Evolutionary conservation across 2,797 vertebrate species (phyloP).

Genomic region (Lutjanus campechanus): DNA sequence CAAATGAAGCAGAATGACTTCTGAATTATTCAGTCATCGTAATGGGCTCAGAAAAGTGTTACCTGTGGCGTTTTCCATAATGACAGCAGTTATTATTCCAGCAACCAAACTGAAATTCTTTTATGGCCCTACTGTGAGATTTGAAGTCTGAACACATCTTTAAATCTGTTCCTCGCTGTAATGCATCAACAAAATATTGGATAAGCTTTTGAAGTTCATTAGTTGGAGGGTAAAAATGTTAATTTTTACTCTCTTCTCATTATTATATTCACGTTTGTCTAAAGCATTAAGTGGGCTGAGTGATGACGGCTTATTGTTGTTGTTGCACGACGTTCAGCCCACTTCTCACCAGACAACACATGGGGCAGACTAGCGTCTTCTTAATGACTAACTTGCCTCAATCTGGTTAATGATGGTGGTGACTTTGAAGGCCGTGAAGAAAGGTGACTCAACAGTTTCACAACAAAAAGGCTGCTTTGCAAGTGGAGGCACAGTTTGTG

Average conservation of each 20-base stretch:
- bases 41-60: constrained; percentile 54
- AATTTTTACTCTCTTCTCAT: not conserved
- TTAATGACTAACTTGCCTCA: constrained; percentile 53
- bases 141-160: constrained; percentile 33
- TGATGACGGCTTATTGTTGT: not conserved
- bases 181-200: constrained; percentile 6
- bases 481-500: constrained; percentile 22
- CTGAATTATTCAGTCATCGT: constrained; percentile 57
- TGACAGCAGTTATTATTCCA: constrained; percentile 51
- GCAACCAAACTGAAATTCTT: constrained; percentile 49
- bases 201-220: constrained; percentile 31
- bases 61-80: constrained; percentile 60
- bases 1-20: constrained; percentile 45
- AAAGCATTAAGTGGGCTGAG: constrained; percentile 8
- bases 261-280: constrained; percentile 20
- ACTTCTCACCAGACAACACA: constrained; percentile 40
- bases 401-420: constrained; percentile 47
- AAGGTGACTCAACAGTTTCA: constrained; percentile 52
- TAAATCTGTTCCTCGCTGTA: constrained; percentile 32
- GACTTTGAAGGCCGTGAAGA: constrained; percentile 37
- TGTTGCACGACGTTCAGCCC: constrained; percentile 45
- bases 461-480: constrained; percentile 37
- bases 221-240: constrained; percentile 20
- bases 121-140: constrained; percentile 31
- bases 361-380: constrained; percentile 31